Conservation (phyloP, 35 echinoderm and acorn worm genomes). For the Nesometra sesokonis region DNA sequence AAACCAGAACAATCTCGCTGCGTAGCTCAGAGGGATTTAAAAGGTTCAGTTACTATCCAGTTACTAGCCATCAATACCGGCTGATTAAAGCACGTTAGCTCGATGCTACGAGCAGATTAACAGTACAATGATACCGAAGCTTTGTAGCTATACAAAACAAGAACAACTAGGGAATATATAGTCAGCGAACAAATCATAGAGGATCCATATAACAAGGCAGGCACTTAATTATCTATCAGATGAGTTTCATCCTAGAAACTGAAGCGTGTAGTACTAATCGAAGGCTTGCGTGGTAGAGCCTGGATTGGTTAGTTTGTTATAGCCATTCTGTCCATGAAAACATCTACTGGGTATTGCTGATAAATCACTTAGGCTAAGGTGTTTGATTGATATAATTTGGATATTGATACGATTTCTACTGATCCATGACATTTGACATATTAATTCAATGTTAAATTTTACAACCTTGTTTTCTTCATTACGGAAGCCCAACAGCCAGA, state of each 20-base stretch:
- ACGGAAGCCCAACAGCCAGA: too few species aligned
- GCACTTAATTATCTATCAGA: not conserved
- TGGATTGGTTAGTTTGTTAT: too few species aligned
- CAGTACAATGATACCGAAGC: not conserved
- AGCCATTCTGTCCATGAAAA: not conserved
- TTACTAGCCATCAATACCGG: not conserved
- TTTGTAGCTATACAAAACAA: not conserved
- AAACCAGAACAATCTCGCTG: not conserved
- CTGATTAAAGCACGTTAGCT: not conserved
- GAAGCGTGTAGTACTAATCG: not conserved
- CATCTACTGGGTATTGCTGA: too few species aligned
- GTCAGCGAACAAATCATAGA: not conserved
- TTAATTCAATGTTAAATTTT: too few species aligned
- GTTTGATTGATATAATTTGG: too few species aligned
- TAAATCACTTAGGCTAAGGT: too few species aligned
- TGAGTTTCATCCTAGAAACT: not conserved
- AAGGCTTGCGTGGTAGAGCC: not conserved
- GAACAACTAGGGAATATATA: not conserved
- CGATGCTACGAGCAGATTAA: not conserved
- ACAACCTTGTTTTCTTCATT: too few species aligned
- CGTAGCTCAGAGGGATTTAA: not conserved
- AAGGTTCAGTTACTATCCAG: not conserved
- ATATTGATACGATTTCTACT: too few species aligned
- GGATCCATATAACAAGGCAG: not conserved
- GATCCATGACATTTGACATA: too few species aligned